Evolutionary conservation across 2,888 invertebrate genomes (phyloP).

Genomic region (Gastracanthus pulcherrimus): DNA sequence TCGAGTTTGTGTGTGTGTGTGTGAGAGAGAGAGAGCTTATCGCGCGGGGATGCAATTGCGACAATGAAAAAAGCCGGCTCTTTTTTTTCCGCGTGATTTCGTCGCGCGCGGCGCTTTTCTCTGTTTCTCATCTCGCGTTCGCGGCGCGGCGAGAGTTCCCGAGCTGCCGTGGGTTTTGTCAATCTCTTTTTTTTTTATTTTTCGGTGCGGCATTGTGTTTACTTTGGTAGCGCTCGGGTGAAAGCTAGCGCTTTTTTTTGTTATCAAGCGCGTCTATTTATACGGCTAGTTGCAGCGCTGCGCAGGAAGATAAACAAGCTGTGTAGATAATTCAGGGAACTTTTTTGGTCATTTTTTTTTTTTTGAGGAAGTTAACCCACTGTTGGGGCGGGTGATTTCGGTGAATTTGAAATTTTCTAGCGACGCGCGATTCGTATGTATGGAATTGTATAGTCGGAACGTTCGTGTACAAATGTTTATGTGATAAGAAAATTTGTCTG

Average conservation of each 20-base stretch:
- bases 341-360: too few relatives aligned
- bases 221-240: background rate
- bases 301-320: background rate
- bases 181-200: background rate
- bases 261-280: background rate
- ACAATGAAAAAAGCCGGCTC: conserved; percentile 18
- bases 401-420: too few relatives aligned
- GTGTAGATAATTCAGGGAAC: background rate
- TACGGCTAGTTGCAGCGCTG: background rate
- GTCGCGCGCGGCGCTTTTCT: background rate
- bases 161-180: background rate
- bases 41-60: conserved; percentile 20
- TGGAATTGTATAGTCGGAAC: too few relatives aligned
- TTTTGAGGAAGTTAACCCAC: background rate
- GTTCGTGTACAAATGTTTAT: too few relatives aligned
- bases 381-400: too few relatives aligned
- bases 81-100: conserved; percentile 5
- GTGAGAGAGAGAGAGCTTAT: conserved; percentile 30
- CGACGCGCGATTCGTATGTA: too few relatives aligned
- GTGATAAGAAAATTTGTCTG: too few relatives aligned
- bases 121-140: background rate
- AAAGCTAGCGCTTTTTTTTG: background rate
- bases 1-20: too few relatives aligned
- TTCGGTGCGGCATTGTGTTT: background rate
- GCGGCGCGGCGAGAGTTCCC: background rate